Evolutionary conservation across 2,888 invertebrate species (phyloP).

Genomic region (Torymus tubicola): DNA sequence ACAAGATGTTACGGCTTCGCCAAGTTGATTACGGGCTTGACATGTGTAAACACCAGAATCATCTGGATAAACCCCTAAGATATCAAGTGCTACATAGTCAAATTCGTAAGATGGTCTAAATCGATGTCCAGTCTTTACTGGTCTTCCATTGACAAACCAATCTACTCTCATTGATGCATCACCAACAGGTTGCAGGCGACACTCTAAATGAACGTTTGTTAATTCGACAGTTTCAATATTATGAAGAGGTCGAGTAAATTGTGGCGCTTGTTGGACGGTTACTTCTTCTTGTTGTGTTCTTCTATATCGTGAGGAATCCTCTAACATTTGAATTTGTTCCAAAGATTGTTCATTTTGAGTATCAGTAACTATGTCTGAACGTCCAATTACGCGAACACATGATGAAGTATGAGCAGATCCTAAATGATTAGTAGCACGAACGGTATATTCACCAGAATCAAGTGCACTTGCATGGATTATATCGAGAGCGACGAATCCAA

Average conservation of each 20-base stretch:
- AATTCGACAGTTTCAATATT: conserved; percentile 94
- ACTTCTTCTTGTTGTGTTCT: conserved; percentile 88
- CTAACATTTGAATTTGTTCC: conserved; percentile 93
- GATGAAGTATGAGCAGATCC: conserved; percentile 95
- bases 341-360: conserved; percentile 94
- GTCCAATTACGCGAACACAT: conserved; percentile 86
- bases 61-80: conserved; percentile 96
- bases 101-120: conserved; percentile 98
- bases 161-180: conserved; percentile 95
- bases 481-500: conserved; percentile 97
- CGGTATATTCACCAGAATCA: conserved; percentile 97
- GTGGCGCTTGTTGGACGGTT: conserved; percentile 89
- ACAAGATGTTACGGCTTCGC: conserved; percentile 95
- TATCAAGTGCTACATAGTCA: conserved; percentile 97
- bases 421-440: conserved; percentile 93
- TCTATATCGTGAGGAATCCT: conserved; percentile 84
- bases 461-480: conserved; percentile 95
- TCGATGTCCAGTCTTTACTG: conserved; percentile 93
- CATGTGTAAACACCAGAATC: conserved; percentile 98
- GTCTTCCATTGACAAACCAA: conserved; percentile 97
- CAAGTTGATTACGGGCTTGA: conserved; percentile 94
- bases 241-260: conserved; percentile 91
- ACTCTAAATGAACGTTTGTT: conserved; percentile 94
- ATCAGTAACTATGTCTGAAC: conserved; percentile 90
- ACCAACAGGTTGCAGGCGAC: conserved; percentile 92